Conservation (phyloP, 2,113 vertebrate species). For the Patagioenas fasciata region DNA sequence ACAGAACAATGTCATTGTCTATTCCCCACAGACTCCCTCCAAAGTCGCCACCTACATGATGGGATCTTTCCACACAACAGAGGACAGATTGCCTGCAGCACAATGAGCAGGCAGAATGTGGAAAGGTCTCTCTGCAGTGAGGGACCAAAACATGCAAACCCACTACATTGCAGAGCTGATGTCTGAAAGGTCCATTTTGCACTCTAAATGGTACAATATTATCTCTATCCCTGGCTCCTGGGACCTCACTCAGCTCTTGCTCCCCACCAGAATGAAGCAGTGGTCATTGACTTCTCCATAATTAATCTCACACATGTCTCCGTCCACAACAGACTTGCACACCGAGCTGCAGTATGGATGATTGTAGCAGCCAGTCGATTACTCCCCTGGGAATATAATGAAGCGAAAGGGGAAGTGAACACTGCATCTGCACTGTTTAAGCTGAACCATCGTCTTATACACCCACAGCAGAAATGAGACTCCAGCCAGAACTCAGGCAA, state of each 20-base stretch:
- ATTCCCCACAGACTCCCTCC: background rate
- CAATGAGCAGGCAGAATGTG: background rate
- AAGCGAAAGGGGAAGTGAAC: background rate
- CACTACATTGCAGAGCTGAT: background rate
- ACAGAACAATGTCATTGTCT: constrained; percentile 7
- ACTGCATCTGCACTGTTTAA: background rate
- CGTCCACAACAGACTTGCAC: background rate
- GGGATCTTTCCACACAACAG: background rate
- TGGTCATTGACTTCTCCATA: background rate
- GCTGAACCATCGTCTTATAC: background rate
- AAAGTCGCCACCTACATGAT: rapidly evolving
- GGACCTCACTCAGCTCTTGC: background rate
- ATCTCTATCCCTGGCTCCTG: background rate
- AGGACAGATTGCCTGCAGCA: background rate
- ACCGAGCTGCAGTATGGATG: rapidly evolving
- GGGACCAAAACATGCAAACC: rapidly evolving
- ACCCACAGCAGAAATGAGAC: background rate
- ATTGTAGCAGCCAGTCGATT: background rate
- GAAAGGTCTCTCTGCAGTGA: background rate
- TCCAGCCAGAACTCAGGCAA: background rate
- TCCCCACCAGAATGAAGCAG: background rate
- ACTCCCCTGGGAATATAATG: background rate
- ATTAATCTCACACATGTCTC: rapidly evolving
- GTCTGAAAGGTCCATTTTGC: background rate
- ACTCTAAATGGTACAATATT: background rate